Base-by-base conservation (phyloP, 2,113 vertebrate species). In the Petrocephalus microphthalmus region DNA sequence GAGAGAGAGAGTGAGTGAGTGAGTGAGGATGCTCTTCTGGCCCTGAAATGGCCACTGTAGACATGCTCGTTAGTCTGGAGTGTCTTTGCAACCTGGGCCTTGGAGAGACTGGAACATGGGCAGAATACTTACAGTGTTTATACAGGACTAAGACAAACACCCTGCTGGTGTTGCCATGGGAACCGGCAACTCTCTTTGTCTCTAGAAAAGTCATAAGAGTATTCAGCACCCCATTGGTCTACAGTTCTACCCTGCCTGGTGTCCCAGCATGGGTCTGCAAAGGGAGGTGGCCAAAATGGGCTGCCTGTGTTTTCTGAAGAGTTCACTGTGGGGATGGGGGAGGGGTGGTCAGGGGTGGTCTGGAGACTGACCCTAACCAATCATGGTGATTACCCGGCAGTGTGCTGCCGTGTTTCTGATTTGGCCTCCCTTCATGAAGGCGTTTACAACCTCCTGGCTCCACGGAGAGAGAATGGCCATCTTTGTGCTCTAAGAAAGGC, bases 61-160 rank as follows among this genome's bases (percentile, higher is more conserved):
- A 51, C 20, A 13, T n/a, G 7, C 22, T 52, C 47, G 25, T 84
- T 52, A 84, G 45, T 53, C 49, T 52, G 45, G n/a, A 84, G 83
- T 25, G 20, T 15, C 83, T 84, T 49, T 84, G 49, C 52, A 54
- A 13, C 25, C 25, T 25, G 52, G 25, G 52, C 11, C 52, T 22
- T 33, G 15, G 29, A n/a, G 84, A 33, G 19, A 42, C 47, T 22
- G 81, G 19, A 49, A 49, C 42, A 83, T 0, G 81, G 45, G 17
- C 81, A 83, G 81, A 83, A 83, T 83, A 49, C 42, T 83, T 83
- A 64, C 60, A 49, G 20, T 83, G 45, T 83, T 83, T 83, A 83
- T 42, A 47, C 42, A 45, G 45, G 81, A 42, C 74, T 45, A 45
- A 81, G 74, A 81, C 74, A 81, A 81, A 81, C 74, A 81, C 45